Conservation (phyloP, 2,113 vertebrate species). For the Archocentrus centrarchus region DNA sequence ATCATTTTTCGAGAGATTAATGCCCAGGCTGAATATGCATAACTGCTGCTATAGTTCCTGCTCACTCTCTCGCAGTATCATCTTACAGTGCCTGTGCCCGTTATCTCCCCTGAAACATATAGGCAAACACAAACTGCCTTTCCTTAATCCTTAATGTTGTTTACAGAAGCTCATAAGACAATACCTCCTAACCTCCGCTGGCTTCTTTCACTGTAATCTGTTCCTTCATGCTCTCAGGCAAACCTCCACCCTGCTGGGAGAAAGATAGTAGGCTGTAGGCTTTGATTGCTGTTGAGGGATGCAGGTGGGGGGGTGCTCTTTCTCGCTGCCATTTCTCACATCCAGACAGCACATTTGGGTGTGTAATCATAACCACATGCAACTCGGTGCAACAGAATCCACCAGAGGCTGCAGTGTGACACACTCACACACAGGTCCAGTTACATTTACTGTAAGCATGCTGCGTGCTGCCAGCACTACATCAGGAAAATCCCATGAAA, state of each 20-base stretch:
- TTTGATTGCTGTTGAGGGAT: constrained; percentile 34
- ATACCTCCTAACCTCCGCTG: constrained; percentile 17
- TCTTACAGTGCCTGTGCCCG: constrained; percentile 16
- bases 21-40: constrained; percentile 21
- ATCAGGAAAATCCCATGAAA: neutral
- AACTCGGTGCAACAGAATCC: constrained; percentile 2
- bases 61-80: constrained; percentile 3
- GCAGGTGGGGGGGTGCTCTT: neutral
- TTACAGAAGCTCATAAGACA: constrained; percentile 32
- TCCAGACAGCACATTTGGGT: constrained; percentile 21
- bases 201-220: constrained; percentile 42
- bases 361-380: constrained; percentile 24
- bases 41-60: constrained; percentile 9
- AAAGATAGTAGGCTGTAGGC: constrained; percentile 30
- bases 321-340: constrained; percentile 18
- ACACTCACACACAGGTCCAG: neutral
- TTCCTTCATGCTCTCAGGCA: constrained; percentile 15
- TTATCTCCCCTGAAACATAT: constrained; percentile 6
- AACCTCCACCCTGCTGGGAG: constrained; percentile 44
- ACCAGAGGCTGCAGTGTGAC: neutral
- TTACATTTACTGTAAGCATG: neutral
- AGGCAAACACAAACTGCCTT: constrained; percentile 11
- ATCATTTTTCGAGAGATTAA: constrained; percentile 61
- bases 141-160: constrained; percentile 25
- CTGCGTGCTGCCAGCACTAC: neutral